A percentile compares a stretch with the other conserved stretches of the same genome.
These are phyloP conservation scores for Periplaneta americana DNA, from an alignment of 1,140 invertebrate genomes.

Conservation along the genomic window DNA sequence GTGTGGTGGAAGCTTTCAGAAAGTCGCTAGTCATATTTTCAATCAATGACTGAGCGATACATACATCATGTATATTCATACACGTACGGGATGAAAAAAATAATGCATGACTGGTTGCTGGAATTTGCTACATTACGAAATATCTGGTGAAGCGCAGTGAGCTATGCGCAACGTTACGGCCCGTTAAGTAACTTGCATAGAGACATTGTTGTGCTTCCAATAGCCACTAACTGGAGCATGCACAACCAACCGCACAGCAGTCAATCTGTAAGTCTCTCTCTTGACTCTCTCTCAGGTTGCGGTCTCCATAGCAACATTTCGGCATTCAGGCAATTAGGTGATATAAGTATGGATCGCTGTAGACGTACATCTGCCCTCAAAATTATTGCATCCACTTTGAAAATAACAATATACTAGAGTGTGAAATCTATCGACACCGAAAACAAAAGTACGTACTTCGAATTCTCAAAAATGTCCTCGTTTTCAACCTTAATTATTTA, in stretches of 20 bases:
- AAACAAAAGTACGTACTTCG: too few relatives aligned
- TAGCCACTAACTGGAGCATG: not conserved
- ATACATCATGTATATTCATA: not conserved
- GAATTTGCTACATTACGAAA: too few relatives aligned
- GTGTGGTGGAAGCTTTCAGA: not conserved
- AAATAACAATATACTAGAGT: too few relatives aligned
- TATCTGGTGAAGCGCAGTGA: too few relatives aligned
- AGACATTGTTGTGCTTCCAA: not conserved
- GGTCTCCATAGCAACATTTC: not conserved
- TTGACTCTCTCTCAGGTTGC: not conserved
- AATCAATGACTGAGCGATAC: not conserved
- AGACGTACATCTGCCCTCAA: not conserved
- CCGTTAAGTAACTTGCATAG: not conserved
- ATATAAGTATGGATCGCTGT: not conserved
- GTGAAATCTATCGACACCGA: too few relatives aligned
- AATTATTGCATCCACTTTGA: not conserved
- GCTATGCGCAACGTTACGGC: not conserved
- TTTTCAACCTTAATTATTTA: too few relatives aligned
- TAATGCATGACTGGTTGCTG: not conserved
- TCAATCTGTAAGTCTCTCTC: too few relatives aligned
- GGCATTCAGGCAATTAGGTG: not conserved
- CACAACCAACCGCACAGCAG: not conserved
- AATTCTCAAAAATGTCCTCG: too few relatives aligned
- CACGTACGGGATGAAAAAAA: not conserved
- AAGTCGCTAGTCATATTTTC: not conserved